Conservation (phyloP, 2,888 invertebrate species). For the Apotomis turbidana region DNA sequence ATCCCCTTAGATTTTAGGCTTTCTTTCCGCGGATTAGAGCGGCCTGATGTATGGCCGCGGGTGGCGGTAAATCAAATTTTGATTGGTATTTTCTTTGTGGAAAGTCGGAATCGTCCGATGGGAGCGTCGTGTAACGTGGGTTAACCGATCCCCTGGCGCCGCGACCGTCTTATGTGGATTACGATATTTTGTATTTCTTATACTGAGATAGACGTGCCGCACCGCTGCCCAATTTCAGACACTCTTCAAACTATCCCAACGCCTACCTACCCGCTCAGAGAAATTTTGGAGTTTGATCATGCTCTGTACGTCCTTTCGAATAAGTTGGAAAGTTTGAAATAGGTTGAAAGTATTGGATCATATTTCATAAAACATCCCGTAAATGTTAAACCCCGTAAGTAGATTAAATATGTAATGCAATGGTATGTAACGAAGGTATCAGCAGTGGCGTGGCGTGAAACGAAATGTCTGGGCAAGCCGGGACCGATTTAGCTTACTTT, state of each 20-base stretch:
- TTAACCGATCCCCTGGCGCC: slow-evolving; percentile 79
- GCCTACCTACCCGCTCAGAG: background rate
- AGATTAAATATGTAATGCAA: too few relatives aligned
- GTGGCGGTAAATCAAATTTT: slow-evolving; percentile 84
- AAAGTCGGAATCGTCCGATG: slow-evolving; percentile 74
- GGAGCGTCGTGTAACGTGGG: slow-evolving; percentile 74
- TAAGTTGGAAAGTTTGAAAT: slow-evolving; percentile 24
- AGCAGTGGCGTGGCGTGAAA: too few relatives aligned
- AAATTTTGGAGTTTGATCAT: slow-evolving; percentile 20
- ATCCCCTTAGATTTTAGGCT: slow-evolving; percentile 79
- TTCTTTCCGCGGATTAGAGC: slow-evolving; percentile 78
- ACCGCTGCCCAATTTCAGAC: slow-evolving; percentile 41
- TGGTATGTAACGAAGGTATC: too few relatives aligned
- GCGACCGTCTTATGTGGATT: slow-evolving; percentile 69
- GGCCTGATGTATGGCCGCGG: slow-evolving; percentile 80
- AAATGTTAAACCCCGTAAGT: background rate
- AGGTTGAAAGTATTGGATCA: slow-evolving; percentile 7
- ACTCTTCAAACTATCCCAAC: slow-evolving; percentile 6
- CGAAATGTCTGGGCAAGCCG: too few relatives aligned
- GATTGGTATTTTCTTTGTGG: slow-evolving; percentile 83
- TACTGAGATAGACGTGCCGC: slow-evolving; percentile 56
- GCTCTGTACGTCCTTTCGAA: slow-evolving; percentile 6
- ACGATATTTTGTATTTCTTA: slow-evolving; percentile 65
- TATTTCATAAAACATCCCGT: background rate
- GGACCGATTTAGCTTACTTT: too few relatives aligned